Base-by-base conservation (phyloP, 92 coral and sea anemone species). In the Palythoa grandiflora region DNA sequence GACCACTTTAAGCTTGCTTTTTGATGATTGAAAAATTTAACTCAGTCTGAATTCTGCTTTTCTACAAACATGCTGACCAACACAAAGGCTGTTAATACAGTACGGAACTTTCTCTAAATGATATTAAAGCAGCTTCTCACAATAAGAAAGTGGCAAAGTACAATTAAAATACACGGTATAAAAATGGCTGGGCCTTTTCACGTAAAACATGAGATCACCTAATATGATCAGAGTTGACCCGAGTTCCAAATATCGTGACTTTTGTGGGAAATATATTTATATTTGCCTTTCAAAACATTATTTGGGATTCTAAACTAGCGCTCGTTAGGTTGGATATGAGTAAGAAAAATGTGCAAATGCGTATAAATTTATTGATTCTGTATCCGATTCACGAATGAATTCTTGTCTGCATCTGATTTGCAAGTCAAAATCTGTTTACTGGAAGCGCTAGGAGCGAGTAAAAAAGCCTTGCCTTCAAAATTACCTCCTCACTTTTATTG, bases 351-450 rank as follows among this genome's bases (percentile, higher is more conserved):
- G 36, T 20, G 20, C 35, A 80, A 55, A 76, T 9, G 15, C 66
- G 51, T 66, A 81, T 21, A 21, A 60, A 66, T 81, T 63, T 63
- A 5, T 63, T 9, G 6, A 63, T 19, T 48, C 74, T 9, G 54
- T 81, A 80, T 40, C 39, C 71, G 9, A 57, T 55, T 54, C 21
- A 48, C 75, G 59, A 80, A 63, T n/a, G 73, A 81, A 19, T 66
- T 44, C 19, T 54, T 9, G 70, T 63, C 28, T 28, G 28, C 86
- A 50, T 10, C 75, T 66, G 75, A 81, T 81, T 81, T 81, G 86
- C 86, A 81, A 81, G 86, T 81, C 86, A 81, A 81, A 81, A 68
- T 15, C 75, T 81, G 86, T 21, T 66, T 81, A 36, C 75, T 21
- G 36, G 7, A 52, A 53, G 21, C 17, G 9, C 40, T 12, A 73